Evolutionary conservation across 2,797 vertebrate species (phyloP).

Genomic region (Enteromius unitaeniatus): DNA sequence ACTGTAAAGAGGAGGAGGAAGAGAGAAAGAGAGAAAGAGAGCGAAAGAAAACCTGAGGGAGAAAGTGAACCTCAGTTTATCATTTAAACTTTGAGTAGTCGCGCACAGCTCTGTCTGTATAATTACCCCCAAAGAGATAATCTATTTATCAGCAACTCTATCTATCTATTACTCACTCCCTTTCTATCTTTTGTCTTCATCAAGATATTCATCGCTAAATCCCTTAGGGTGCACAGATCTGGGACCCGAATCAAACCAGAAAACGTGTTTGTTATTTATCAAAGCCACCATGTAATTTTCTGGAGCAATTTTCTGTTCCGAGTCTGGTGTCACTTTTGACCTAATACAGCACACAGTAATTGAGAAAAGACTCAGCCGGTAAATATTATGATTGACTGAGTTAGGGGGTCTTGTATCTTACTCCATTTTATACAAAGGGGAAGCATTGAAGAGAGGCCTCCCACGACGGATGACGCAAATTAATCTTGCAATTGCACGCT

Average conservation of each 20-base stretch:
- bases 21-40: constrained; percentile 24
- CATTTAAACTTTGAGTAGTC: constrained; percentile 55
- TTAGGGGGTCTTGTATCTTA: neutral
- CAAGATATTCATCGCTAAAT: constrained; percentile 51
- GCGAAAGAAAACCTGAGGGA: neutral
- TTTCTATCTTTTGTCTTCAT: constrained; percentile 51
- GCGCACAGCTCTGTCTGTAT: constrained; percentile 56
- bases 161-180: constrained; percentile 54
- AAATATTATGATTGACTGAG: constrained; percentile 39
- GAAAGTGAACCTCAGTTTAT: constrained; percentile 30
- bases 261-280: constrained; percentile 52
- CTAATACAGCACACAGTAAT: constrained; percentile 19
- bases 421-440: constrained; percentile 25
- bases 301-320: constrained; percentile 18
- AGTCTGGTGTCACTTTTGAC: constrained; percentile 7
- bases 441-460: constrained; percentile 6
- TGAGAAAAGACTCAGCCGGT: constrained; percentile 15
- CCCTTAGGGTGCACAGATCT: constrained; percentile 43
- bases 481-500: constrained; percentile 19
- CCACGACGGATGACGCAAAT: constrained; percentile 16
- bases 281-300: constrained; percentile 35
- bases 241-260: constrained; percentile 41
- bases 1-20: constrained; percentile 72
- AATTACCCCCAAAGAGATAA: constrained; percentile 69
- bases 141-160: constrained; percentile 64